Conservation (phyloP, 2,888 invertebrate genomes). For the Tiliacea aurago region DNA sequence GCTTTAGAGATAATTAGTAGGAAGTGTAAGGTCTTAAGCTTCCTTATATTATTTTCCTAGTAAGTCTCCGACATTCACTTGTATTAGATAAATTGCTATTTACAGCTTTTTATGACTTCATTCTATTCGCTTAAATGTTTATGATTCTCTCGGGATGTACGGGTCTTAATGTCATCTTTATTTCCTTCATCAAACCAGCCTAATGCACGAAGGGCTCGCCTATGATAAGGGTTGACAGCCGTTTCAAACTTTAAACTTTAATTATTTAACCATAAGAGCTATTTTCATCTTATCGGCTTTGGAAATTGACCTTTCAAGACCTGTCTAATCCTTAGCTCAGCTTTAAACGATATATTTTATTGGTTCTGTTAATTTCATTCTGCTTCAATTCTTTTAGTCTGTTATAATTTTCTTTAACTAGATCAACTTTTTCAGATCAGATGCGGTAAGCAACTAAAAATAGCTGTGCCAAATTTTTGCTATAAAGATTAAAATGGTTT, state of each 20-base stretch:
- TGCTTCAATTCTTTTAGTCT: slow-evolving; percentile 9
- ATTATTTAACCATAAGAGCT: neutral
- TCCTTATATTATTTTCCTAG: slow-evolving; percentile 57
- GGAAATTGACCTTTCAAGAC: neutral
- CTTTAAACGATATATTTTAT: neutral
- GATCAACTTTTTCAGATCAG: slow-evolving; percentile 38
- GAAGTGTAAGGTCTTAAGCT: slow-evolving; percentile 54
- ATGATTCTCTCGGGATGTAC: slow-evolving; percentile 8
- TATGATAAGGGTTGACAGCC: slow-evolving; percentile 4
- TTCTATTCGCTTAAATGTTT: slow-evolving; percentile 35
- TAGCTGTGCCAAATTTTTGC: slow-evolving; percentile 45
- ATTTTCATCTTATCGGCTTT: slow-evolving; percentile 5
- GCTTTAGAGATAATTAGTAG: slow-evolving; percentile 48
- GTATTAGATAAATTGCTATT: slow-evolving; percentile 39
- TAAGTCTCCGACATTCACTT: slow-evolving; percentile 44
- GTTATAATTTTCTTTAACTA: slow-evolving; percentile 39
- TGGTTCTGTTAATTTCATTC: neutral
- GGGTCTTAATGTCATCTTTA: slow-evolving; percentile 25
- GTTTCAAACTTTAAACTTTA: slow-evolving; percentile 3
- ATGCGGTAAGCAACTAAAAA: slow-evolving; percentile 19
- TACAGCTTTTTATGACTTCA: slow-evolving; percentile 35
- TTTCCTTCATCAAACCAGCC: slow-evolving; percentile 27
- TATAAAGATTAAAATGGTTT: slow-evolving; percentile 30
- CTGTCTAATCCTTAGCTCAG: neutral
- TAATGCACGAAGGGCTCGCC: neutral